Evolutionary conservation across 2,888 invertebrate species (phyloP).

Genomic region (Cryptosula pallasiana): DNA sequence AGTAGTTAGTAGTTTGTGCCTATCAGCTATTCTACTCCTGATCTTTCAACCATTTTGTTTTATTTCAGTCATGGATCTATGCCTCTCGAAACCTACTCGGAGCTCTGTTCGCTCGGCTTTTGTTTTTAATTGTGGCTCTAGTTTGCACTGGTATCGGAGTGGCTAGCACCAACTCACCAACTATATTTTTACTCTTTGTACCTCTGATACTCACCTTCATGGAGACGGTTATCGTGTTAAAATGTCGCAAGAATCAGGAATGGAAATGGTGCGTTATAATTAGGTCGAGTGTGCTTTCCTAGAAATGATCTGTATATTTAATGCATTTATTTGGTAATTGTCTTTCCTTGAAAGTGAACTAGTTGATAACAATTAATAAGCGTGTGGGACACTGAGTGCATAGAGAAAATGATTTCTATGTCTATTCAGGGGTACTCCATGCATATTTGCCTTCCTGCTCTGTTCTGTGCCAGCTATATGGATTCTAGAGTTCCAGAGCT

Average conservation of each 20-base stretch:
- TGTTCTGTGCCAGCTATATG: neutral
- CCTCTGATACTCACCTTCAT: neutral
- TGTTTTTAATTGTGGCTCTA: neutral
- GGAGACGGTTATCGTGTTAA: neutral
- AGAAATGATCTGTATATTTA: no score
- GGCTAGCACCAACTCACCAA: no score
- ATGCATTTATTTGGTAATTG: no score
- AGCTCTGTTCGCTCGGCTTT: neutral
- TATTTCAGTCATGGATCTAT: neutral
- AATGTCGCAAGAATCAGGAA: neutral
- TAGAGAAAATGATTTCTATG: neutral
- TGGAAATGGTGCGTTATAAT: conserved; percentile 22
- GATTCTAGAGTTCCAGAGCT: conserved; percentile 28
- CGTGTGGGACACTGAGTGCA: no score
- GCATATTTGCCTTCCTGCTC: conserved; percentile 5
- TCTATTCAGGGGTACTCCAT: neutral
- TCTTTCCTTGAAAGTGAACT: no score
- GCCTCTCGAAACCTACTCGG: neutral
- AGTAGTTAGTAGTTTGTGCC: no score
- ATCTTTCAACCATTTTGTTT: no score
- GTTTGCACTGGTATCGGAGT: neutral
- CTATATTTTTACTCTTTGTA: neutral
- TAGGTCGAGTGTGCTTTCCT: no score
- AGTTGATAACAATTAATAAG: no score
- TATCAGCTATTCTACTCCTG: no score